These are phyloP conservation scores for Porphyrio hochstetteri DNA, from an alignment of 2,113 vertebrate genomes.

Conservation along the genomic window DNA sequence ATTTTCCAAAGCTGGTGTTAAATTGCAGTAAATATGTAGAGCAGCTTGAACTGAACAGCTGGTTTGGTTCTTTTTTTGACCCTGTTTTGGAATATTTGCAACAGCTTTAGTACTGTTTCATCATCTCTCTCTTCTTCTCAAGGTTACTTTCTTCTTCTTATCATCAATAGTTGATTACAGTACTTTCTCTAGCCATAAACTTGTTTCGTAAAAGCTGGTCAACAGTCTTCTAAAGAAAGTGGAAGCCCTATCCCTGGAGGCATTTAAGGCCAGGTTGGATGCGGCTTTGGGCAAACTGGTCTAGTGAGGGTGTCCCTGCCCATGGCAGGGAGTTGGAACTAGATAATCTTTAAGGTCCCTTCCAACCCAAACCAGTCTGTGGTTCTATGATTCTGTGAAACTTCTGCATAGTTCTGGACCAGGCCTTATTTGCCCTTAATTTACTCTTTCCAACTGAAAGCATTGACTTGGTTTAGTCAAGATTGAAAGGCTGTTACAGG, in stretches of 20 bases:
- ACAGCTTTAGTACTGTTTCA: neutral
- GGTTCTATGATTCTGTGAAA: too few species aligned
- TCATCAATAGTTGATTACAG: neutral
- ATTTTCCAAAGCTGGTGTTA: neutral
- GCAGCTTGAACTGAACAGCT: neutral
- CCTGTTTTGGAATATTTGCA: neutral
- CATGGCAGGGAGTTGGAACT: too few species aligned
- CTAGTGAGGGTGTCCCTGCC: too few species aligned
- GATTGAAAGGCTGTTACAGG: neutral
- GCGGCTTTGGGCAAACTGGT: too few species aligned
- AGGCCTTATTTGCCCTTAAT: neutral
- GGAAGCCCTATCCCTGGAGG: too few species aligned
- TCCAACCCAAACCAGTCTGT: too few species aligned
- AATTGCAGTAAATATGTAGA: neutral
- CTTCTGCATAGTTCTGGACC: neutral
- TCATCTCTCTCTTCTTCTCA: neutral
- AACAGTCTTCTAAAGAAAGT: neutral
- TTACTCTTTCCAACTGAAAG: neutral
- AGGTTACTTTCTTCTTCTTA: slow-evolving; percentile 12
- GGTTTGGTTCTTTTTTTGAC: slow-evolving; percentile 17
- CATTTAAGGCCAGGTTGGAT: too few species aligned
- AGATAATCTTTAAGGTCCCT: too few species aligned
- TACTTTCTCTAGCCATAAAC: neutral
- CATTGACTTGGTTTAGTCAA: neutral
- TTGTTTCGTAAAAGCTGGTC: neutral